Evolutionary conservation across 2,113 vertebrate species (phyloP), one percentile per base, ranked within the genome.

Genomic region (Pycnonotus jocosus): DNA sequence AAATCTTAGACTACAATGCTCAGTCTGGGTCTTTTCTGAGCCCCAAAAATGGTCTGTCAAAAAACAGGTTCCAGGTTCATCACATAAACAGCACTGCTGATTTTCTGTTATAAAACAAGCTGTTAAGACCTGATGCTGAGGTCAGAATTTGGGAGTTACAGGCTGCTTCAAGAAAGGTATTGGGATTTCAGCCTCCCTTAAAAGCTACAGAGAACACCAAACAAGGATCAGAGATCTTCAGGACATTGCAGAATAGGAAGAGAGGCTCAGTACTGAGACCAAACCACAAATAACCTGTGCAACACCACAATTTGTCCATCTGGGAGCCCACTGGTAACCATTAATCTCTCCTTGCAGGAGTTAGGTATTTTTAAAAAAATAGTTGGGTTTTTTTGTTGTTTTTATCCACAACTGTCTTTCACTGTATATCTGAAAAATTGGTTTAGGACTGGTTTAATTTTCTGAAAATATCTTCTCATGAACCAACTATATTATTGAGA

Each of bases 31-130:
- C 61, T 7, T 79, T 78, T 15, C 50, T 48, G n/a, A 93, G 15
- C 8, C 15, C n/a, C 20, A 19, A 17, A 81, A 81, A 70, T 27
- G 10, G 5, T 30, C 19, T 11, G 25, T 61, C 25, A 45, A 84
- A 71, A 73, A 18, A 30, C 50, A 18, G 4, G 6, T 30, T 74
- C 79, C 65, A 79, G 30, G 4, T 8, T 54, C 19, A 1, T 44
- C 0, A 0, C n/a, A 50, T 15, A 27, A 86, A 57, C 13, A 72
- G 9, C 1, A 3, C 0, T 28, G 17, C 9, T 76, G 60, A 47
- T 69, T 72, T 68, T 80, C 40, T 65, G 0, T 15, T 3, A 0
- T n/a, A 57, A 69, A 81, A 42, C 27, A 81, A 78, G 4, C 15
- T 69, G 14, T 23, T 69, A 37, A 84, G 23, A 38, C 8, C 15